Evolutionary conservation across 2,797 vertebrate species (phyloP), one percentile per base, ranked within the genome.

Genomic region (Melanogrammus aeglefinus): DNA sequence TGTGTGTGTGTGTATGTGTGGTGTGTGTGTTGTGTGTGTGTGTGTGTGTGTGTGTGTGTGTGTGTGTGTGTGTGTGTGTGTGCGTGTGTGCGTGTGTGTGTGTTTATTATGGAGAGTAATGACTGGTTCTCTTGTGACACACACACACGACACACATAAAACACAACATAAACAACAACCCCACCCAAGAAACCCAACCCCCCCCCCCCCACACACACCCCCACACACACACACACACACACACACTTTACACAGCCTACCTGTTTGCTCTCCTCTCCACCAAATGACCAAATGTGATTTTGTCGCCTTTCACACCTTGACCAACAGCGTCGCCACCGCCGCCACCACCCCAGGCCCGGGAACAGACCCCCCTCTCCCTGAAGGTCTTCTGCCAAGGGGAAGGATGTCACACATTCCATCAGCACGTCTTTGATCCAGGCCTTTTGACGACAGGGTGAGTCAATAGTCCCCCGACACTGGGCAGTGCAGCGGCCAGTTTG

Each of bases 271-370:
- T 84, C 31, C 79, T 79, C 74, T 85, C 70, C 24, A 63, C 63
- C 63, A 69, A 51, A 51, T 51, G 47, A 86, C 89, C 93, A 94
- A 92, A 93, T 93, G 93, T 88, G 89, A 85, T 69, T 69, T 24
- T 69, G 84, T 83, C 85, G 86, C 91, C 90, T 88, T 87, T 88
- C 90, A 90, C 93, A 91, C 90, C 88, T 77, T 82, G 84, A 90
- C 82, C 3, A 77, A 39, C 84, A 36, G 83, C 89, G 89, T 86
- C 76, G 66, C 71, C 76, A 86, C 72, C 63, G 82, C 9, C 89
- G 89, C 85, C 76, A 70, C 70, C 76, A 86, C 72, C 51, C 83
- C 9, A 4, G 1, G 8, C 63, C 24, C 9, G 24, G 63, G 63
- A 69, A 69, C 63, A 69, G 63, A 27, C 57, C 35, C 35, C 35